phyloP scores from a whole-genome alignment of 2,113 vertebrate species.

The Panthera uncia region DNA sequence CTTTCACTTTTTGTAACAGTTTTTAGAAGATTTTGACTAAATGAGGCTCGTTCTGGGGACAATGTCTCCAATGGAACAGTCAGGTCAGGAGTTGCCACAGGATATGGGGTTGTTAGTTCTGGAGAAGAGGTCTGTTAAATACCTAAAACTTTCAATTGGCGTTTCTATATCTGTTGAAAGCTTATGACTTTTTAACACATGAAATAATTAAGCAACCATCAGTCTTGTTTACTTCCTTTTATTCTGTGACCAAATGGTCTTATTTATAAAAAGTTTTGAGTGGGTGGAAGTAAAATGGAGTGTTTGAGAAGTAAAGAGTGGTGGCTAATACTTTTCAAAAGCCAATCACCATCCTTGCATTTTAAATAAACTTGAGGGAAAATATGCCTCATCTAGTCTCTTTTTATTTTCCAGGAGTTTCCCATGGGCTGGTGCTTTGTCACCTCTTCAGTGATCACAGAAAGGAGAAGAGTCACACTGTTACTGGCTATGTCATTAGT shows the following conservation, averaged over 20 bases:
- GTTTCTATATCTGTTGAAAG: not conserved
- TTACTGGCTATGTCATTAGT: not conserved
- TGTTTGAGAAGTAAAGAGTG: not conserved
- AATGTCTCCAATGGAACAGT: not conserved
- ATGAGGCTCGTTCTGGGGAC: not conserved
- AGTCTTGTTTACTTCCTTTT: slow-evolving; percentile 36
- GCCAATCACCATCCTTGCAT: not conserved
- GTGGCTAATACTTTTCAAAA: not conserved
- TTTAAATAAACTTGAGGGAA: slow-evolving; percentile 54
- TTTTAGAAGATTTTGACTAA: not conserved
- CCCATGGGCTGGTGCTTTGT: not conserved
- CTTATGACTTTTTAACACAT: not conserved
- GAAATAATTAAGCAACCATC: not conserved
- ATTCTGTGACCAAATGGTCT: slow-evolving; percentile 42
- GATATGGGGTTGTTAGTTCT: not conserved
- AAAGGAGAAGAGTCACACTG: not conserved
- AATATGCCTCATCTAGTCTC: slow-evolving; percentile 11
- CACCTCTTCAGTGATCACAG: not conserved
- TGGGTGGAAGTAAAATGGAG: slow-evolving; percentile 11
- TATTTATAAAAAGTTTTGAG: slow-evolving; percentile 41
- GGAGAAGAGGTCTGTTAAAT: not conserved
- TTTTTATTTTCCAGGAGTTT: not conserved
- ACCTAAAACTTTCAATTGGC: not conserved
- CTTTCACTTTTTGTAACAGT: not conserved
- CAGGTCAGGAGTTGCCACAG: not conserved